A percentile compares a stretch with the other conserved stretches of the same genome.
These are phyloP conservation scores for Metellina segmentata DNA, from an alignment of 2,888 invertebrate species.

Conservation along the genomic window DNA sequence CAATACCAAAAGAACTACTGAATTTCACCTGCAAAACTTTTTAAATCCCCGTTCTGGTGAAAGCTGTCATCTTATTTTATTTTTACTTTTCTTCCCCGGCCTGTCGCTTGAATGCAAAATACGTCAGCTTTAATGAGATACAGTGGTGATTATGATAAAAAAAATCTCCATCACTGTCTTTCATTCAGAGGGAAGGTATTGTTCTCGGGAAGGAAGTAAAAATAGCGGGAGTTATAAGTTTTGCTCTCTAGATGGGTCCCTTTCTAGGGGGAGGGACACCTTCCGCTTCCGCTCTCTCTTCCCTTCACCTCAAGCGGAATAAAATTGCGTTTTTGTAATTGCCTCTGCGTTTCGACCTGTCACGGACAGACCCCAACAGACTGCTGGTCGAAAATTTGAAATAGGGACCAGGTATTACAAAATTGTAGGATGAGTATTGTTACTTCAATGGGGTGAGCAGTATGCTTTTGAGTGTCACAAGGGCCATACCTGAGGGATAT, in stretches of 20 bases:
- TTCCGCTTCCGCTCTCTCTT: slow-evolving; percentile 39
- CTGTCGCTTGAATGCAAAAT: slow-evolving; percentile 8
- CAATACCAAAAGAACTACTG: too few relatives aligned
- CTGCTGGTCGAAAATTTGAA: background rate
- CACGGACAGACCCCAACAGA: slow-evolving; percentile 5
- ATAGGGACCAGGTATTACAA: background rate
- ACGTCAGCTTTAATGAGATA: slow-evolving; percentile 18
- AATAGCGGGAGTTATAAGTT: slow-evolving; percentile 59
- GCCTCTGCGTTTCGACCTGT: slow-evolving; percentile 8
- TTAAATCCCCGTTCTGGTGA: too few relatives aligned
- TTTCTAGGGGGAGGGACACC: slow-evolving; percentile 11
- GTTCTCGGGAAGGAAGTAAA: slow-evolving; percentile 63
- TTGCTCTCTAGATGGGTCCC: slow-evolving; percentile 47
- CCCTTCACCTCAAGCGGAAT: slow-evolving; percentile 28
- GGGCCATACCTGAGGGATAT: too few relatives aligned
- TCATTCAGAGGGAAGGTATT: slow-evolving; percentile 52
- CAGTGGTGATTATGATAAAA: slow-evolving; percentile 2
- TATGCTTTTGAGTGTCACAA: too few relatives aligned
- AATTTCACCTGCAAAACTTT: too few relatives aligned
- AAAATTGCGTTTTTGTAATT: slow-evolving; percentile 39
- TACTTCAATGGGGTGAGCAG: too few relatives aligned
- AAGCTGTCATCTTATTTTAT: too few relatives aligned
- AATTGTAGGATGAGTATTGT: too few relatives aligned
- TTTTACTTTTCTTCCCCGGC: background rate
- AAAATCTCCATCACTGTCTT: slow-evolving; percentile 46